phyloP scores from a whole-genome alignment of 2,888 invertebrate genomes.

The Acrobasis repandana region DNA sequence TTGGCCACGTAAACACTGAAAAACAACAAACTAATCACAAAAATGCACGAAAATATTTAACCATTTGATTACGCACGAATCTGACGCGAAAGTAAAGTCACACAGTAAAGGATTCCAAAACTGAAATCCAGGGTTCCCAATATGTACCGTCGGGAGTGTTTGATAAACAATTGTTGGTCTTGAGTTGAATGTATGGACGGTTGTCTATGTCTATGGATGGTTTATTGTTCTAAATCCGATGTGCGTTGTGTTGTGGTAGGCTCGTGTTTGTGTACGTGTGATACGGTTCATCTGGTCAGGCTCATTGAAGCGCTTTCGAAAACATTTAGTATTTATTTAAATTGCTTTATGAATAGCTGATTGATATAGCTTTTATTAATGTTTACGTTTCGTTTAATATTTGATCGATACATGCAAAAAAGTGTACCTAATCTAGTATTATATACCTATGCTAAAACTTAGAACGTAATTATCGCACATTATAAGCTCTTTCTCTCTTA shows the following conservation, averaged over 20 bases:
- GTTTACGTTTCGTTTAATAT: too few species aligned
- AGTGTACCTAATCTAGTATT: too few species aligned
- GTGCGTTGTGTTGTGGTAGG: constrained; percentile 36
- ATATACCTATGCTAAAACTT: too few species aligned
- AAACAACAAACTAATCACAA: too few species aligned
- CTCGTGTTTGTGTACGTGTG: constrained; percentile 34
- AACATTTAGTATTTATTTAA: background rate
- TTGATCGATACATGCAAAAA: too few species aligned
- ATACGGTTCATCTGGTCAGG: constrained; percentile 34
- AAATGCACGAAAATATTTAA: too few species aligned
- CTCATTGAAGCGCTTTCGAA: constrained; percentile 2
- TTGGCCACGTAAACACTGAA: too few species aligned
- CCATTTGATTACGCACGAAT: too few species aligned
- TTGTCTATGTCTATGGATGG: constrained; percentile 33
- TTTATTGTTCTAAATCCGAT: constrained; percentile 47
- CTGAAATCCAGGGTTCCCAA: constrained; percentile 42
- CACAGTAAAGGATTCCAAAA: background rate
- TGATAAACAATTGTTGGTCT: constrained; percentile 51
- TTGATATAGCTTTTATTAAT: too few species aligned
- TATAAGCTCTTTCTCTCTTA: too few species aligned
- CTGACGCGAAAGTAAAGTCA: too few species aligned
- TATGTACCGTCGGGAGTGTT: constrained; percentile 53
- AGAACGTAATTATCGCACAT: too few species aligned
- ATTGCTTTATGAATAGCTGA: background rate
- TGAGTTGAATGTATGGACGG: constrained; percentile 33